These are phyloP conservation scores for Zaprionus tsacasi DNA, from an alignment of 1,140 invertebrate species.

Conservation along the genomic window DNA sequence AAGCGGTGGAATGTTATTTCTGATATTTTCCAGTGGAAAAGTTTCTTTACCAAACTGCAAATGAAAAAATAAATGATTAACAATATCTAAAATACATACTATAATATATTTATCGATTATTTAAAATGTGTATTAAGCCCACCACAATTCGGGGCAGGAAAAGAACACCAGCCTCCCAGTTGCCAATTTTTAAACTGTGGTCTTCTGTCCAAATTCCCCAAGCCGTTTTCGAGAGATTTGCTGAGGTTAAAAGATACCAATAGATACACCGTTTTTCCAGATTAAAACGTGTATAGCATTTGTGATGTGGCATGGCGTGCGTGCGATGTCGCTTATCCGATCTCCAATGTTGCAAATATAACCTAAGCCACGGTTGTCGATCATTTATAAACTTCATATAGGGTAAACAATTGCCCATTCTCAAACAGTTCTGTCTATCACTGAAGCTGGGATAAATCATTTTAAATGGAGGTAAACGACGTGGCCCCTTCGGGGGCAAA, in stretches of 20 bases:
- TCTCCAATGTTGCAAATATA: slow-evolving; percentile 93
- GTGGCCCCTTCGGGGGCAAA: not conserved
- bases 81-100: too few relatives aligned
- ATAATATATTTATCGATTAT: too few relatives aligned
- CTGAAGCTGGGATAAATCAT: slow-evolving; percentile 15
- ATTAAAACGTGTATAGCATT: slow-evolving; percentile 91
- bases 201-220: slow-evolving; percentile 88
- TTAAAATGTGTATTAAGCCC: not conserved
- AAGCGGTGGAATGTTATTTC: slow-evolving; percentile 85
- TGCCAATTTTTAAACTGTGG: not conserved
- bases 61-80: not conserved
- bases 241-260: slow-evolving; percentile 94
- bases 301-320: slow-evolving; percentile 95
- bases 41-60: slow-evolving; percentile 63
- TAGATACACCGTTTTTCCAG: slow-evolving; percentile 88
- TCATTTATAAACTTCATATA: not conserved
- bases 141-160: slow-evolving; percentile 28
- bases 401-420: not conserved
- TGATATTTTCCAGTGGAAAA: slow-evolving; percentile 75
- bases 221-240: slow-evolving; percentile 96
- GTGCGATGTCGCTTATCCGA: slow-evolving; percentile 87
- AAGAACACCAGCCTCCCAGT: slow-evolving; percentile 20
- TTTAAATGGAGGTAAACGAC: slow-evolving; percentile 5
- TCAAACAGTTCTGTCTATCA: not conserved
- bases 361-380: slow-evolving; percentile 84